Base-by-base conservation (phyloP, 2,113 vertebrate genomes). In the Dissostichus mawsoni region DNA sequence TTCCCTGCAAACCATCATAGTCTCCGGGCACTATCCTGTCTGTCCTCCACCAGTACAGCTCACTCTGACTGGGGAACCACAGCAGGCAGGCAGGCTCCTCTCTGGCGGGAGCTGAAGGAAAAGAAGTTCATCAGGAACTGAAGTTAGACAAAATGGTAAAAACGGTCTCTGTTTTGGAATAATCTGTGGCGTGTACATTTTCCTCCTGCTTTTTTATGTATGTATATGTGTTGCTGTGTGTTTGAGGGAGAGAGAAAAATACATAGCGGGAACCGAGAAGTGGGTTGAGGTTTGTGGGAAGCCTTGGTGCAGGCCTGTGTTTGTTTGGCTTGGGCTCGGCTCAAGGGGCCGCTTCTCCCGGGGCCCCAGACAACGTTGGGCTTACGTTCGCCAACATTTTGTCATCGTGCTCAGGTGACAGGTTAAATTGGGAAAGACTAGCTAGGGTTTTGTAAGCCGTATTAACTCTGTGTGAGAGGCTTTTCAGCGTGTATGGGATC, bases 351-450 rank as follows among this genome's bases (percentile, higher is more conserved):
- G 85, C 87, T 89, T 74, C 83, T 82, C 85, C 72, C 16, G 33
- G 86, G 86, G 82, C 84, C 82, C 86, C 78, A 83, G 91, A 90
- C 87, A 79, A 87, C 85, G 41, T 41, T 65, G 68, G 80, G 74
- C 82, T 84, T 18, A 74, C 75, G 83, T 80, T 79, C n/a, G 82
- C 88, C 87, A 91, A 86, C 80, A 87, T 92, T 85, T 91, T 94
- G 90, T 93, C 92, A 90, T 93, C 76, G 0, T 79, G 87, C 87
- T 91, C 94, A 96, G 96, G 96, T 98, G 96, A 95, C 95, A 94
- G 93, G 94, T 91, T 85, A 82, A 87, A 90, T 77, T 74, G 84
- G 83, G 88, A 83, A 83, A 69, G 85, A 84, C 82, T 73, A 73
- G 80, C 59, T 10, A 11, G 74, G 57, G 81, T 29, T 79, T 55